Conservation (phyloP, 2,113 vertebrate genomes). For the Prunella fulvescens region DNA sequence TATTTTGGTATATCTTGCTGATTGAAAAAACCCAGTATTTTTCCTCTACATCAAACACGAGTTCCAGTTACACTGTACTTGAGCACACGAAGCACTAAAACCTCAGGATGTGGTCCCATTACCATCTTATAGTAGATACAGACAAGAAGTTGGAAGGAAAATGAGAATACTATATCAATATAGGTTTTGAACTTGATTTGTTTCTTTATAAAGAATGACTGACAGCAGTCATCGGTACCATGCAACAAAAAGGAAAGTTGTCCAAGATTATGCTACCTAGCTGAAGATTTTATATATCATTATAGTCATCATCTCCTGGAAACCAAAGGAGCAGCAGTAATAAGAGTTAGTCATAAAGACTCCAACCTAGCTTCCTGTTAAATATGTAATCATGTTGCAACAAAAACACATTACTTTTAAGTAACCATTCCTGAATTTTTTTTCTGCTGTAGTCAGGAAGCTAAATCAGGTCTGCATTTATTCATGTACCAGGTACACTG, state of each 20-base stretch:
- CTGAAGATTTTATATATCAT: neutral
- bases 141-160: neutral
- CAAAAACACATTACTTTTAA: conserved; percentile 34
- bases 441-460: neutral
- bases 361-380: conserved; percentile 28
- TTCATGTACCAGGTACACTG: neutral
- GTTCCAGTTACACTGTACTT: neutral
- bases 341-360: conserved; percentile 39
- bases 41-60: neutral
- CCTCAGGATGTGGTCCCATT: neutral
- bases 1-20: neutral
- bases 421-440: conserved; percentile 8
- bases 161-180: neutral
- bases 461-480: neutral
- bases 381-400: conserved; percentile 39
- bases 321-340: neutral
- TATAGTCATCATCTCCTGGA: conserved; percentile 25
- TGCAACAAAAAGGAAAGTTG: neutral
- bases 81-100: neutral
- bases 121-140: neutral
- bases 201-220: neutral
- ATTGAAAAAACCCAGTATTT: neutral
- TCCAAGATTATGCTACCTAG: neutral
- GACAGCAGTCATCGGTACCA: neutral
- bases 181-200: neutral